A percentile compares a stretch with the other conserved stretches of the same genome.
These are phyloP conservation scores for Pseudococcus longispinus DNA, from an alignment of 2,888 invertebrate species.

Conservation along the genomic window DNA sequence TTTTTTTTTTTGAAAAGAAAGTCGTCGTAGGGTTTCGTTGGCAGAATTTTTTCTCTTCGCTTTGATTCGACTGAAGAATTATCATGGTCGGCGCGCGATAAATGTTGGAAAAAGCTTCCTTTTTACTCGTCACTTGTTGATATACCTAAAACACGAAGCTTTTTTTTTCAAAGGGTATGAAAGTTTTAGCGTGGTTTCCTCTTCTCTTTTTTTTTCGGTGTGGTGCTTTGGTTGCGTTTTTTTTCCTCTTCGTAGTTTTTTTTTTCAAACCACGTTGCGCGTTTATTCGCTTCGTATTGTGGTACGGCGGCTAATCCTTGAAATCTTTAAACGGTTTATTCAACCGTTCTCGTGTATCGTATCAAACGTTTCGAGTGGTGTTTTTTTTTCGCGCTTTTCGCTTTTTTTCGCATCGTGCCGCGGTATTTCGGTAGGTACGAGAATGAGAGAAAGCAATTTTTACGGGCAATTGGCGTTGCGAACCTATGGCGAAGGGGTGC, in stretches of 20 bases:
- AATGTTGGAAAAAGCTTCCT: neutral
- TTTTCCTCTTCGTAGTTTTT: neutral
- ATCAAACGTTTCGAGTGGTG: neutral
- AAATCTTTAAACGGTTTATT: constrained; percentile 22
- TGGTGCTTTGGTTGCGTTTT: neutral
- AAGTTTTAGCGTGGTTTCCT: constrained; percentile 24
- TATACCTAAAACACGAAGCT: neutral
- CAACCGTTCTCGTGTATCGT: neutral
- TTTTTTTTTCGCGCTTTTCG: neutral
- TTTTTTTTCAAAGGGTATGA: constrained; percentile 8
- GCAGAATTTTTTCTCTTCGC: neutral
- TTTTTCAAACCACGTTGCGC: neutral
- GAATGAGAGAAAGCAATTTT: neutral
- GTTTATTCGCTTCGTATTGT: neutral
- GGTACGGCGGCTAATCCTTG: neutral
- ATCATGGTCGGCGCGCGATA: neutral
- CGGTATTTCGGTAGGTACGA: neutral
- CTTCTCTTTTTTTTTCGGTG: neutral
- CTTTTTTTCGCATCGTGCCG: neutral
- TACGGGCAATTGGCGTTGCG: neutral
- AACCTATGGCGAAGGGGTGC: too few relatives aligned
- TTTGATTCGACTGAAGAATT: constrained; percentile 26
- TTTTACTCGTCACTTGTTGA: constrained; percentile 31
- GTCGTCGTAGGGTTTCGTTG: neutral
- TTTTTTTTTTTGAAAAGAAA: neutral